Percentiles rank a stretch among this genome's conserved stretches.
phyloP scores from a whole-genome alignment of 1,140 invertebrate genomes.

The Temnothorax curvispinosus region DNA sequence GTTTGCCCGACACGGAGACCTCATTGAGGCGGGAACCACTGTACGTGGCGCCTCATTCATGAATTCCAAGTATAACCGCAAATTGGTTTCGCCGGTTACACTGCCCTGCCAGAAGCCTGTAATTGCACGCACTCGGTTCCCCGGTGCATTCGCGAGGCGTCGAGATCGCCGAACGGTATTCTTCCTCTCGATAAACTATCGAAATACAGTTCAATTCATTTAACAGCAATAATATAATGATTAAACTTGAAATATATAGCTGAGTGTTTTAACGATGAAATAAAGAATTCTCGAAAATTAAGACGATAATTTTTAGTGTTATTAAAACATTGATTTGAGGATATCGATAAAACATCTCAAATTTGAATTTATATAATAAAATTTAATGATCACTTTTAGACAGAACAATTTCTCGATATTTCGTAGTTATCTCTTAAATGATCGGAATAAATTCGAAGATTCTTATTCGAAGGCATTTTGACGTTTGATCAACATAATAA shows the following conservation, averaged over 20 bases:
- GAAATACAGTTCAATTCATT: background rate
- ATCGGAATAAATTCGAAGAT: background rate
- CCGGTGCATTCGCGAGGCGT: background rate
- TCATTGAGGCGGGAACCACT: slow-evolving; percentile 48
- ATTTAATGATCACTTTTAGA: background rate
- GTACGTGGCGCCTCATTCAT: slow-evolving; percentile 58
- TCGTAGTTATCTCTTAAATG: background rate
- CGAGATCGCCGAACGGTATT: background rate
- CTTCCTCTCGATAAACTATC: background rate
- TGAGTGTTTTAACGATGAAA: background rate
- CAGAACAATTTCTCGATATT: background rate
- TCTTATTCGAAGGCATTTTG: background rate
- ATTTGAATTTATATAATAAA: background rate
- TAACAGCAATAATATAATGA: background rate
- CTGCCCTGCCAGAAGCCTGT: slow-evolving; percentile 14
- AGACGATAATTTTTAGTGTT: background rate
- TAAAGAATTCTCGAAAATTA: background rate
- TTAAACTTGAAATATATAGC: background rate
- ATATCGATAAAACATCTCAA: background rate
- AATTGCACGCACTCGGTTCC: slow-evolving; percentile 33
- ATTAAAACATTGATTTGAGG: background rate
- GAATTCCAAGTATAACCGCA: slow-evolving; percentile 62
- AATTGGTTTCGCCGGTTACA: slow-evolving; percentile 50
- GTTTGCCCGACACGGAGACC: slow-evolving; percentile 40
- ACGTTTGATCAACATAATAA: background rate